Percentiles rank a stretch among this genome's conserved stretches.
These are phyloP conservation scores for Branchinecta lindahli DNA, from an alignment of 1,140 invertebrate genomes.

Conservation along the genomic window DNA sequence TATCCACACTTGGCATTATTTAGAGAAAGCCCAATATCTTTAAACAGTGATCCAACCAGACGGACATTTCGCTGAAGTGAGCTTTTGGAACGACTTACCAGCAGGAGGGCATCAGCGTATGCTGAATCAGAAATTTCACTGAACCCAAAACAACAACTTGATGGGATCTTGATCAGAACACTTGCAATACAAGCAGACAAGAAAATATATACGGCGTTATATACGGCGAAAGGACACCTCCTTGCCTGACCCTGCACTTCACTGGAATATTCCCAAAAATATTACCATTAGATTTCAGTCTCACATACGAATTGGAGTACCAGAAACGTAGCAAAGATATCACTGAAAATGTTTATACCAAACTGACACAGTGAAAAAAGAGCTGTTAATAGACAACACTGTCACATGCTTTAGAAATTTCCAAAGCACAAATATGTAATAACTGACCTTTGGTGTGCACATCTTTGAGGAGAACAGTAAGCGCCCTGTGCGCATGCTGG, in stretches of 20 bases:
- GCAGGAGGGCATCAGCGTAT: neutral
- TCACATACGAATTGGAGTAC: constrained; percentile 5
- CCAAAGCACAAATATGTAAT: constrained; percentile 5
- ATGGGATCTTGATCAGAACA: constrained; percentile 5
- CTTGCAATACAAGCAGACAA: neutral
- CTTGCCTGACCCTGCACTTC: neutral
- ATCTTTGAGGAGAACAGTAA: constrained; percentile 8
- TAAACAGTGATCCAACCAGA: constrained; percentile 8
- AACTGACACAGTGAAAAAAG: neutral
- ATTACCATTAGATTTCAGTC: constrained; percentile 1
- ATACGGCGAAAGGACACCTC: constrained; percentile 4
- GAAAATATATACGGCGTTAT: no score
- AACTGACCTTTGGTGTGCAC: constrained; percentile 7
- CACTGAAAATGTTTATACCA: constrained; percentile 1
- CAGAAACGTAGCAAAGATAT: constrained; percentile 5
- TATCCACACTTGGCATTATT: neutral
- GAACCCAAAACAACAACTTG: constrained; percentile 1
- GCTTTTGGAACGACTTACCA: neutral
- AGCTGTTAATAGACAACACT: constrained; percentile 1
- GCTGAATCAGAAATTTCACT: constrained; percentile 1
- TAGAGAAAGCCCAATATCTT: constrained; percentile 6
- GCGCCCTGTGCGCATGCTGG: constrained; percentile 7
- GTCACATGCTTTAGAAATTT: constrained; percentile 2
- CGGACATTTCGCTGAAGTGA: neutral
- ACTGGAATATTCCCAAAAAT: neutral